Conservation (phyloP, 2,888 invertebrate species). For the Lysandra coridon region DNA sequence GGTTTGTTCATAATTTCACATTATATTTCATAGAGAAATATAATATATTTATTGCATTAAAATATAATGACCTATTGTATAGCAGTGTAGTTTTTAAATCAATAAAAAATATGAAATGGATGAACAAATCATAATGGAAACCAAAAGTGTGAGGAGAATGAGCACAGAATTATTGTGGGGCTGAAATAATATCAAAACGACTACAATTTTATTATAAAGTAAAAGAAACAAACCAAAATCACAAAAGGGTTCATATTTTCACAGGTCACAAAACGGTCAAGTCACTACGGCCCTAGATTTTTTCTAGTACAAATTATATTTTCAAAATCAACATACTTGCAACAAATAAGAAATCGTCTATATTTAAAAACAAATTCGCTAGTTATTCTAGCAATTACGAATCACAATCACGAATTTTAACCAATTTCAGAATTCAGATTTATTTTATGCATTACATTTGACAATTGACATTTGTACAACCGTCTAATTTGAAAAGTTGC, state of each 20-base stretch:
- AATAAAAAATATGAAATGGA: conserved; percentile 1
- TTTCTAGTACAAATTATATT: background rate
- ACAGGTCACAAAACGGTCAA: conserved; percentile 32
- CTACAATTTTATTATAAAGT: conserved; percentile 1
- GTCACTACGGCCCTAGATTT: conserved; percentile 11
- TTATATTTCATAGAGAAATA: background rate
- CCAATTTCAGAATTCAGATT: conserved; percentile 29
- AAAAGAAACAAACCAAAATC: conserved; percentile 32
- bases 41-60: background rate
- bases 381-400: conserved; percentile 8
- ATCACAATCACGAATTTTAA: conserved; percentile 20
- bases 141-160: background rate
- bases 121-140: background rate
- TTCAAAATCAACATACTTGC: conserved; percentile 2
- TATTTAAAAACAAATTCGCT: background rate
- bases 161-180: background rate
- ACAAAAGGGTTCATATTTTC: conserved; percentile 31
- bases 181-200: background rate
- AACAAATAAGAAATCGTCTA: conserved; percentile 7
- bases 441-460: conserved; percentile 21
- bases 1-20: background rate
- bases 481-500: background rate
- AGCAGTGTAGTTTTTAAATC: background rate
- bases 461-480: conserved; percentile 24
- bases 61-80: background rate